Evolutionary conservation across 2,888 invertebrate genomes (phyloP).

Genomic region (Caenorhabditis angaria): DNA sequence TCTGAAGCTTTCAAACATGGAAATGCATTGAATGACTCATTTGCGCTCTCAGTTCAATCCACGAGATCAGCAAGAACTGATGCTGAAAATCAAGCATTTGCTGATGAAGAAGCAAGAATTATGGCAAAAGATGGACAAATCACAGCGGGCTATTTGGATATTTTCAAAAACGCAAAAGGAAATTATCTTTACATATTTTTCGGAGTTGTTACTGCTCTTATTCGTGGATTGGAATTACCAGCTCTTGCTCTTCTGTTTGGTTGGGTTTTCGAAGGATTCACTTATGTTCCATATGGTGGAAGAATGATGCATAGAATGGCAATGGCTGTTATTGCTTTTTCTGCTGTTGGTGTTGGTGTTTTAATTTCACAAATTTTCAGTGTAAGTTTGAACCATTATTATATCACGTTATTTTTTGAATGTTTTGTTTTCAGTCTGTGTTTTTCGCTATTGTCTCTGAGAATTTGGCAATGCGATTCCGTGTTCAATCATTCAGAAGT

Average conservation of each 20-base stretch:
- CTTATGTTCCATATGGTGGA: conserved; percentile 45
- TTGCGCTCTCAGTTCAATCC: conserved; percentile 19
- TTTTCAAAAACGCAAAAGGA: conserved; percentile 54
- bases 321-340: conserved; percentile 56
- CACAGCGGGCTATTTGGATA: conserved; percentile 53
- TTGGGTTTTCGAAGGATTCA: conserved; percentile 59
- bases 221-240: conserved; percentile 74
- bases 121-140: conserved; percentile 56
- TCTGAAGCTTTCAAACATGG: conserved; percentile 49
- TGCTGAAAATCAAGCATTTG: conserved; percentile 54
- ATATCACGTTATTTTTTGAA: not conserved
- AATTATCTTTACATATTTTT: conserved; percentile 51
- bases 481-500: conserved; percentile 59
- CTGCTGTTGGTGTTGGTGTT: conserved; percentile 50
- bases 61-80: conserved; percentile 23
- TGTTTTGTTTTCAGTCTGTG: conserved; percentile 45
- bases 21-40: conserved; percentile 48
- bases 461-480: conserved; percentile 63
- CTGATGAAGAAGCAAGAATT: conserved; percentile 49
- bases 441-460: conserved; percentile 60
- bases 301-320: conserved; percentile 58
- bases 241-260: conserved; percentile 73
- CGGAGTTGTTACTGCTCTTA: conserved; percentile 54
- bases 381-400: conserved; percentile 34
- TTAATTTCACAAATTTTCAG: conserved; percentile 52